Base-by-base conservation (phyloP, 2,888 invertebrate genomes). In the Rutpela maculata region DNA sequence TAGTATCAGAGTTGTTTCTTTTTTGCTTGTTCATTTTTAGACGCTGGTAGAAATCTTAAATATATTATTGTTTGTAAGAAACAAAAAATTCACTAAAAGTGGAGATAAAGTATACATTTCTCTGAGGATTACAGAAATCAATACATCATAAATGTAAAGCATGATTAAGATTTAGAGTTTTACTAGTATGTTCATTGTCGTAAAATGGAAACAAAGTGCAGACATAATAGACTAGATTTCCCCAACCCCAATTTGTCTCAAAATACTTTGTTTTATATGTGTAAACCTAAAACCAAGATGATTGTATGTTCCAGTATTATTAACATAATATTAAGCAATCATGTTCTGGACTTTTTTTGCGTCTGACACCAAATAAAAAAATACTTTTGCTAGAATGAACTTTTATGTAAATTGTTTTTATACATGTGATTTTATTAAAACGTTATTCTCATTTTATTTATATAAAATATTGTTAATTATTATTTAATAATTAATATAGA, bases 401-500 rank as follows among this genome's bases (percentile, higher is more conserved):
- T 31, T 22, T 69, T 38, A 22, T 70, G 70, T 72, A 63, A 63
- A 72, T 72, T 72, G 72, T 72, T 72, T 72, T 70, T 72, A 72
- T 63, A 62, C 50, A 18, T 72, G 71, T 72, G 71, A 76, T 76
- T 76, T 71, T 66, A 71, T 66, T 76, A 63, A 68, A 67, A 66
- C 59, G 75, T 75, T 75, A 70, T 70, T 65, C 69, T 72, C 72
- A 72, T 62, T 76, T 76, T 26, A 62, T 76, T 72, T 76, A 66
- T 66, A 71, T 68, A 75, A 75, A 74, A 67, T 69, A 71, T 63
- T 71, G 70, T 63, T 76, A 72, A 72, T 76, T 76, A 72, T 76
- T 76, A 76, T 76, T 76, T 76, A 72, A 7, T 35, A 35, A 76
- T 66, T 72, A 70, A 67, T 69, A 68, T 76, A 76, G 76, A 73